phyloP scores from a whole-genome alignment of 2,113 vertebrate genomes.

The Xenus cinereus region DNA sequence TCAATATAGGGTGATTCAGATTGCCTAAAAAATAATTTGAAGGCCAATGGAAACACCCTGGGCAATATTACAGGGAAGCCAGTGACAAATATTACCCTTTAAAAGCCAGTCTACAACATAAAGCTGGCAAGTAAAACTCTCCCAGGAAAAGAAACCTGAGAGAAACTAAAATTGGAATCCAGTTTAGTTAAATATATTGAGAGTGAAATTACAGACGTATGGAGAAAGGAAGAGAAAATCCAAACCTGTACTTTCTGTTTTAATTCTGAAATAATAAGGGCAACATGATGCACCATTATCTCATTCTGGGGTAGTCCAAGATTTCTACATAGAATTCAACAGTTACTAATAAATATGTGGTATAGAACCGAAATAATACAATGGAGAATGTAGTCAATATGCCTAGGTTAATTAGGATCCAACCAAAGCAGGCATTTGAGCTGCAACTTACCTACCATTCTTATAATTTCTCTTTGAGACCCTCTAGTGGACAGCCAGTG shows the following conservation, averaged over 20 bases:
- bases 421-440: neutral
- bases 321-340: neutral
- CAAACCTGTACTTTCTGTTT: neutral
- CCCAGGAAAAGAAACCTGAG: neutral
- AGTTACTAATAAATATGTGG: neutral
- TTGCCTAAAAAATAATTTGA: neutral
- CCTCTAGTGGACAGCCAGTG: neutral
- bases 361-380: neutral
- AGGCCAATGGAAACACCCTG: neutral
- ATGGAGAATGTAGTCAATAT: neutral
- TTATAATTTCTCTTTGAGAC: neutral
- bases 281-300: neutral
- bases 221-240: neutral
- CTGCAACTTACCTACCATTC: neutral
- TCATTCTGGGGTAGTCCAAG: neutral
- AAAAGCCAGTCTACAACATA: neutral
- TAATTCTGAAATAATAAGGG: neutral
- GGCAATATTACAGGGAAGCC: neutral
- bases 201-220: neutral
- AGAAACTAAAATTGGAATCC: neutral
- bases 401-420: neutral
- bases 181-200: neutral
- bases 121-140: neutral
- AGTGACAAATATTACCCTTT: neutral
- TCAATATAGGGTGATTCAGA: neutral